Evolutionary conservation across 2,113 vertebrate species (phyloP).

Genomic region (Pogona vitticeps): DNA sequence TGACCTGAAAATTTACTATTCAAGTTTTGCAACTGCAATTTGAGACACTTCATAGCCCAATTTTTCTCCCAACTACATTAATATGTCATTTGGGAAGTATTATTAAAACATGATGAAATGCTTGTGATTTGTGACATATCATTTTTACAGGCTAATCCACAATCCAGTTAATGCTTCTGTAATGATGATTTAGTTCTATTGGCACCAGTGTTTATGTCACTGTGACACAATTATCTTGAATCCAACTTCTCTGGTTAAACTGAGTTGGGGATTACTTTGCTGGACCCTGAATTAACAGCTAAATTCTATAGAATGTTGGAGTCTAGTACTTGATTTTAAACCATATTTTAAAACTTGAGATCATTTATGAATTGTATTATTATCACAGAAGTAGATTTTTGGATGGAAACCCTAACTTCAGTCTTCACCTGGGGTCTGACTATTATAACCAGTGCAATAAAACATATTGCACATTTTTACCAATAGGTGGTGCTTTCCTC

Average conservation of each 20-base stretch:
- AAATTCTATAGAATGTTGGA: neutral
- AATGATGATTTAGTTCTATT: conserved; percentile 4
- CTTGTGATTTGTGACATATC: conserved; percentile 8
- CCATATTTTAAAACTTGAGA: neutral
- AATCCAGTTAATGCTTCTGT: conserved; percentile 1
- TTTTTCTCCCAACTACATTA: neutral
- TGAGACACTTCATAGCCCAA: neutral
- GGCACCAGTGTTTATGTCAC: neutral
- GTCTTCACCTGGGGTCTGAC: neutral
- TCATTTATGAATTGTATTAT: neutral
- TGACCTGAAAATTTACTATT: neutral
- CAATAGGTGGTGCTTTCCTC: conserved; percentile 80
- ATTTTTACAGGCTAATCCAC: conserved; percentile 12
- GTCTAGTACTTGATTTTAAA: neutral
- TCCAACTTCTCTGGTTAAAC: neutral
- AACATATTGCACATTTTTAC: neutral
- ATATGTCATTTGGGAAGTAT: conserved; percentile 28
- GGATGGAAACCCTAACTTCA: neutral
- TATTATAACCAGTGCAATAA: fast-evolving
- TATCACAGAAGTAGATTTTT: neutral
- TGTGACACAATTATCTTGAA: neutral
- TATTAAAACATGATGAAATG: conserved; percentile 6
- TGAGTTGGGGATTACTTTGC: neutral
- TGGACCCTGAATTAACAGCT: neutral
- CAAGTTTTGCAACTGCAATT: neutral